phyloP scores from a whole-genome alignment of 1,140 invertebrate species.

The Drosophila ambigua region DNA sequence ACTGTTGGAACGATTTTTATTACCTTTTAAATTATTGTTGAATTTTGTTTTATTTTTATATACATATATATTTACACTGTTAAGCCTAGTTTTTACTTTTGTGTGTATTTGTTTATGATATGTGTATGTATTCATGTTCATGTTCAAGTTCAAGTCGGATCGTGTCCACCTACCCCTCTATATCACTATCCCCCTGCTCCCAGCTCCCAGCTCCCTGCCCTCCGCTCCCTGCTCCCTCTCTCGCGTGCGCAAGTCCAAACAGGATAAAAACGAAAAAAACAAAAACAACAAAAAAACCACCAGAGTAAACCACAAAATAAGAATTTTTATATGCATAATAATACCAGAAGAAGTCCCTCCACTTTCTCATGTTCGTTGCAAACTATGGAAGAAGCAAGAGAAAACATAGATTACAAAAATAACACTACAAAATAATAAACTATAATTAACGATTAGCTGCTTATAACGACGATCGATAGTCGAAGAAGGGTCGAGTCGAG shows the following conservation, averaged over 20 bases:
- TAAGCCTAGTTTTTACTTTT: conserved; percentile 62
- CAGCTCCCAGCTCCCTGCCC: not conserved
- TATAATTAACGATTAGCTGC: conserved; percentile 34
- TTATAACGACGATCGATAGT: conserved; percentile 14
- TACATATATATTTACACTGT: conserved; percentile 52
- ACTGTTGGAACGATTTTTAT: conserved; percentile 65
- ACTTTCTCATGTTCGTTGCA: conserved; percentile 59
- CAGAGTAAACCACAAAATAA: conserved; percentile 28
- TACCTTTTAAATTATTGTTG: conserved; percentile 81
- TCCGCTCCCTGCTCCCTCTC: conserved; percentile 4
- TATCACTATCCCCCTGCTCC: conserved; percentile 1
- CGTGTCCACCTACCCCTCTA: conserved; percentile 7
- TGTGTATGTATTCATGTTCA: conserved; percentile 48
- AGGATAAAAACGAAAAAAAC: conserved; percentile 8
- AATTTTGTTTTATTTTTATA: conserved; percentile 78
- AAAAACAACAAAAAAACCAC: conserved; percentile 28
- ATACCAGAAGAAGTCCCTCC: conserved; percentile 64
- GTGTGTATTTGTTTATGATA: conserved; percentile 60
- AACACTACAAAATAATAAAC: conserved; percentile 19
- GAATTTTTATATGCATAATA: conserved; percentile 31
- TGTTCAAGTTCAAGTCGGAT: conserved; percentile 18
- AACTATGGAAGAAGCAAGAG: conserved; percentile 31
- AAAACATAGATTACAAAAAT: conserved; percentile 18
- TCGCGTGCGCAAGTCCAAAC: conserved; percentile 43
- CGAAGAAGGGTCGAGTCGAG: not conserved